These are phyloP conservation scores for Chromis chromis DNA, from an alignment of 2,797 vertebrate species.

Conservation along the genomic window DNA sequence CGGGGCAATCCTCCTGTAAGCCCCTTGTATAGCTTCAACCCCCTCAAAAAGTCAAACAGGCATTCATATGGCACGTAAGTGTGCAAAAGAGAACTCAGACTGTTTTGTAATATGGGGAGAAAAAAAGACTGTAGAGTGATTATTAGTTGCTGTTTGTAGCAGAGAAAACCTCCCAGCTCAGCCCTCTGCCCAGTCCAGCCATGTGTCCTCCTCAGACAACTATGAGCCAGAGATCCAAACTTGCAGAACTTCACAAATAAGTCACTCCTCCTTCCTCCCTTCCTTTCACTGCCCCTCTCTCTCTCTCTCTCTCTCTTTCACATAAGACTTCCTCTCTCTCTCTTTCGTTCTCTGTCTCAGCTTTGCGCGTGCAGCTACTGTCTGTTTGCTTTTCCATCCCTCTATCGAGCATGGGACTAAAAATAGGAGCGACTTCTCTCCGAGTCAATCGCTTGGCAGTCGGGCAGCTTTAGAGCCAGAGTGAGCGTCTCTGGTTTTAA, in stretches of 20 bases:
- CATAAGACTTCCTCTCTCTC: slow-evolving; percentile 12
- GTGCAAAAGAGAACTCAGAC: slow-evolving; percentile 17
- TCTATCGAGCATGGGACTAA: slow-evolving; percentile 76
- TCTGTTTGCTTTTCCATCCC: slow-evolving; percentile 77
- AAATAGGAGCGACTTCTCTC: slow-evolving; percentile 77
- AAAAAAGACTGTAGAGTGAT: slow-evolving; percentile 17
- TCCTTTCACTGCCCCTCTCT: slow-evolving; percentile 28
- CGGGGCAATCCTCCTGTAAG: slow-evolving; percentile 69
- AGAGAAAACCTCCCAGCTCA: slow-evolving; percentile 38
- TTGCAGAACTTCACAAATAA: slow-evolving; percentile 74
- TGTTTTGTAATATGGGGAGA: neutral
- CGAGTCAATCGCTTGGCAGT: slow-evolving; percentile 56
- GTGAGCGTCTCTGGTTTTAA: slow-evolving; percentile 53
- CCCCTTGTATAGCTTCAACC: slow-evolving; percentile 63
- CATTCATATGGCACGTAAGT: slow-evolving; percentile 17
- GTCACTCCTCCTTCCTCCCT: slow-evolving; percentile 70
- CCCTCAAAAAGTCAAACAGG: slow-evolving; percentile 48
- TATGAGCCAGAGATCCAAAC: slow-evolving; percentile 62
- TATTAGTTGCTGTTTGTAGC: slow-evolving; percentile 24
- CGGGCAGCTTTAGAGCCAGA: slow-evolving; percentile 35
- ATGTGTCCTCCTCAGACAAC: slow-evolving; percentile 64
- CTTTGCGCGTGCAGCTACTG: slow-evolving; percentile 65
- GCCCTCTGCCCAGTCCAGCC: slow-evolving; percentile 47
- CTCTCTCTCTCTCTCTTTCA: slow-evolving; percentile 12
- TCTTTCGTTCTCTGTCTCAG: neutral